Evolutionary conservation across 2,888 invertebrate species (phyloP), one percentile per base, ranked within the genome.

Genomic region (Drosophila engyochracea): DNA sequence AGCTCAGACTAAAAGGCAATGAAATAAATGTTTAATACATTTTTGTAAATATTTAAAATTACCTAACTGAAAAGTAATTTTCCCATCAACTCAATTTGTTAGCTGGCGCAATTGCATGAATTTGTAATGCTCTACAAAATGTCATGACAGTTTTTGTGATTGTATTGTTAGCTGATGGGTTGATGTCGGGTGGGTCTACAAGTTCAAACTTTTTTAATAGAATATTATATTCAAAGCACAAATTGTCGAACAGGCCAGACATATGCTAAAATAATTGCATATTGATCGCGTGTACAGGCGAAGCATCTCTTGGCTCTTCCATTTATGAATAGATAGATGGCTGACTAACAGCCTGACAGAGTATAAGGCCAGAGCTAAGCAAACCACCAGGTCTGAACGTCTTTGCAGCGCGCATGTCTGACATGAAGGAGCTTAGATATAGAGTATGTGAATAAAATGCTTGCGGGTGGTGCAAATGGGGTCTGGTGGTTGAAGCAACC

Each of bases 371-470:
- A 54, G 70, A 82, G 79, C 79, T 73, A 72, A 87, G 73, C 76
- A 79, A 87, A 74, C 78, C 73, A 58, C 63, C 55, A 54, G 68
- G 51, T 52, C 30, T 47, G 31, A 73, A 72, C 68, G 73, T 79
- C 84, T 79, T 81, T 73, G 69, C 70, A 90, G 70, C 54, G 88
- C 88, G 88, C 88, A 89, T 90, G 88, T 90, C 88, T 89, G 74
- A 33, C 70, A 68, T 54, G 66, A 55, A 52, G 58, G 60, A 62
- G 71, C 81, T 70, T 71, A 52, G 64, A 67, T 69, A 71, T 72
- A 81, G 75, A 73, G 67, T 77, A 75, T 83, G 65, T 65, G 80
- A 65, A 60, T 68, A 59, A 76, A 63, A 66, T 80, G 62, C 22
- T 69, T 61, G 72, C 68, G 78, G 75, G 72, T 70, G 71, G 71